A percentile compares a stretch with the other conserved stretches of the same genome.
Evolutionary conservation across 2,888 invertebrate genomes (phyloP).

Genomic region (Steinernema hermaphroditum): DNA sequence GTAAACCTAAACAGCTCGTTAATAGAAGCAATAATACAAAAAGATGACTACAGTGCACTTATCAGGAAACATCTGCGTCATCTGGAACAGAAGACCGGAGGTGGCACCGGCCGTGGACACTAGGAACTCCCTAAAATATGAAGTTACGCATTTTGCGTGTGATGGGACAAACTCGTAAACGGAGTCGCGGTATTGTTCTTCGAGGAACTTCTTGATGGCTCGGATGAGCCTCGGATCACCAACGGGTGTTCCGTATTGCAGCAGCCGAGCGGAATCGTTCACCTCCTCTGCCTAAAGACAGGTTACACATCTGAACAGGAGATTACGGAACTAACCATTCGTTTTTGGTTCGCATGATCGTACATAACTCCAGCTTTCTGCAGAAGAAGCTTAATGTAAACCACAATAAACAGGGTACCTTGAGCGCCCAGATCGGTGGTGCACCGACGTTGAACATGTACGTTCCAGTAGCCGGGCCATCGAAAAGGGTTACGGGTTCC

Average conservation of each 20-base stretch:
- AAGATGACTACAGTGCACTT: slow-evolving; percentile 68
- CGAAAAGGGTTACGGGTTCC: slow-evolving; percentile 38
- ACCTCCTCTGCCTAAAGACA: slow-evolving; percentile 25
- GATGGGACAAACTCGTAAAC: not conserved
- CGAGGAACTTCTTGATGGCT: slow-evolving; percentile 37
- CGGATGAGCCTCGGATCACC: slow-evolving; percentile 38
- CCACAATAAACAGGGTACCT: not conserved
- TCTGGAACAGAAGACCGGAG: slow-evolving; percentile 72
- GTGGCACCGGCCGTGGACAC: slow-evolving; percentile 74
- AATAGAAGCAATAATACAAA: no score
- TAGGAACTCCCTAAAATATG: slow-evolving; percentile 70
- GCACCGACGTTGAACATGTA: slow-evolving; percentile 43
- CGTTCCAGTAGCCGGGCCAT: slow-evolving; percentile 29
- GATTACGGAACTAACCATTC: slow-evolving; percentile 29
- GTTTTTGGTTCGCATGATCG: slow-evolving; percentile 34
- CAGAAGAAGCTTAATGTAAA: slow-evolving; percentile 29
- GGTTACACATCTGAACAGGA: not conserved
- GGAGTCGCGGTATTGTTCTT: slow-evolving; percentile 35
- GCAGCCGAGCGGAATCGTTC: slow-evolving; percentile 28
- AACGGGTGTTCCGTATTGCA: slow-evolving; percentile 41
- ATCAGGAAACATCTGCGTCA: slow-evolving; percentile 66
- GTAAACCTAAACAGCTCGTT: slow-evolving; percentile 67
- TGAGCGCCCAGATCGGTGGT: slow-evolving; percentile 28
- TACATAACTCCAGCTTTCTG: slow-evolving; percentile 39
- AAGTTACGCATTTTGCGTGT: no score